Percentiles rank a stretch among this genome's conserved stretches.
These are phyloP conservation scores for Protosalanx chinensis DNA, from an alignment of 2,797 vertebrate genomes.

Conservation along the genomic window DNA sequence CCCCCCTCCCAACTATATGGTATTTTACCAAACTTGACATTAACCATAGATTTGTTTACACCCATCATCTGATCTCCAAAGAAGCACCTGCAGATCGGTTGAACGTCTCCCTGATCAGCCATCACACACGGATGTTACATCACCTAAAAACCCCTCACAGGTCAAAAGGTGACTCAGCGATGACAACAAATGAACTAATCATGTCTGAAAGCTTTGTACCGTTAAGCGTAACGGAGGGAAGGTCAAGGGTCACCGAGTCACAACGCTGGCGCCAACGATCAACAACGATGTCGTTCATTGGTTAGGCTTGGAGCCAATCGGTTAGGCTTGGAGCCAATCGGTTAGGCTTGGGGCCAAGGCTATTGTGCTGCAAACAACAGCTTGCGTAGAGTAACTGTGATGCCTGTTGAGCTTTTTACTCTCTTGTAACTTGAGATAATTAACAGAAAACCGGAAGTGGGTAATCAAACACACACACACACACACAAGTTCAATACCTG, in stretches of 20 bases:
- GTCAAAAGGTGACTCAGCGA: not conserved
- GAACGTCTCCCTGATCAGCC: not conserved
- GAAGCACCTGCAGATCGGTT: not conserved
- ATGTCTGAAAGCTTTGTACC: not conserved
- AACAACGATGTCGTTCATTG: not conserved
- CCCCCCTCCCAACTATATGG: not conserved
- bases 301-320: not conserved
- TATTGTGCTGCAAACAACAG: constrained; percentile 1
- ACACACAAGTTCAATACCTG: not conserved
- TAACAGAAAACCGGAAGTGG: not conserved
- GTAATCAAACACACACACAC: not conserved
- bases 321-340: not conserved
- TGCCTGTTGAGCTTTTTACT: constrained; percentile 2
- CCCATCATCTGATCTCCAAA: not conserved
- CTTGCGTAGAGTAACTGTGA: not conserved
- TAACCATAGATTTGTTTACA: not conserved
- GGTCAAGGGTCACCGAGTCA: not conserved
- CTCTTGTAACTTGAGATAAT: constrained; percentile 25
- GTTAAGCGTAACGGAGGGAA: not conserved
- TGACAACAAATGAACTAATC: constrained; percentile 1
- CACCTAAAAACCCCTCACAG: not conserved
- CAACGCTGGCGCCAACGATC: too few relatives aligned
- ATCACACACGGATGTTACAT: not conserved
- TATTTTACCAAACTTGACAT: not conserved
- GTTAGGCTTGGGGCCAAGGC: not conserved